A percentile compares a stretch with the other conserved stretches of the same genome.
Conservation (phyloP, 2,888 invertebrate species). For the Pheosia gnoma region DNA sequence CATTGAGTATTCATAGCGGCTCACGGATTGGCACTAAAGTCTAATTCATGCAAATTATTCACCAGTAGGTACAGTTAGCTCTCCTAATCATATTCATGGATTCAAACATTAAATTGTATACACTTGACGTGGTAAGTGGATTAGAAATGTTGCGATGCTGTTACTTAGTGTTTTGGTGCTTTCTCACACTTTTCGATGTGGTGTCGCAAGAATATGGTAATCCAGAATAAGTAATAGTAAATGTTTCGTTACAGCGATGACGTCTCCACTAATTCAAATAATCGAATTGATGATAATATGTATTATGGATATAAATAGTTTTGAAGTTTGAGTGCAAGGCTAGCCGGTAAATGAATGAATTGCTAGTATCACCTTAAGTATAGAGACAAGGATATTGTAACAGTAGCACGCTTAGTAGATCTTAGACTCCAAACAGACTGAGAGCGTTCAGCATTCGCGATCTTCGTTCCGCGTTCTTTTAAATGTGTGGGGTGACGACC, state of each 20-base stretch:
- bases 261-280: too few relatives aligned
- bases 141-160: constrained; percentile 20
- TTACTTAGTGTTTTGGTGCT: constrained; percentile 14
- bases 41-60: constrained; percentile 23
- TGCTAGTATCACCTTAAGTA: too few relatives aligned
- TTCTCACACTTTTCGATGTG: constrained; percentile 21
- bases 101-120: constrained; percentile 19
- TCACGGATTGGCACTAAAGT: not conserved
- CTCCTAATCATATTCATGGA: constrained; percentile 25
- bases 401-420: too few relatives aligned
- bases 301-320: not conserved
- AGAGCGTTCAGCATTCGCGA: too few relatives aligned
- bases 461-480: too few relatives aligned
- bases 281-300: not conserved
- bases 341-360: not conserved
- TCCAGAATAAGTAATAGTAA: too few relatives aligned
- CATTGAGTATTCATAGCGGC: constrained; percentile 6
- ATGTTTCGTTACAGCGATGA: too few relatives aligned
- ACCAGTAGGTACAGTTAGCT: constrained; percentile 13
- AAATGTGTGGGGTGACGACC: too few relatives aligned
- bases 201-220: not conserved
- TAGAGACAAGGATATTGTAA: too few relatives aligned
- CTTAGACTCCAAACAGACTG: too few relatives aligned
- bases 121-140: constrained; percentile 34
- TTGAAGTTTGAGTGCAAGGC: not conserved